Evolutionary conservation across 1,140 invertebrate species (phyloP).

Genomic region (Aphis craccivora): DNA sequence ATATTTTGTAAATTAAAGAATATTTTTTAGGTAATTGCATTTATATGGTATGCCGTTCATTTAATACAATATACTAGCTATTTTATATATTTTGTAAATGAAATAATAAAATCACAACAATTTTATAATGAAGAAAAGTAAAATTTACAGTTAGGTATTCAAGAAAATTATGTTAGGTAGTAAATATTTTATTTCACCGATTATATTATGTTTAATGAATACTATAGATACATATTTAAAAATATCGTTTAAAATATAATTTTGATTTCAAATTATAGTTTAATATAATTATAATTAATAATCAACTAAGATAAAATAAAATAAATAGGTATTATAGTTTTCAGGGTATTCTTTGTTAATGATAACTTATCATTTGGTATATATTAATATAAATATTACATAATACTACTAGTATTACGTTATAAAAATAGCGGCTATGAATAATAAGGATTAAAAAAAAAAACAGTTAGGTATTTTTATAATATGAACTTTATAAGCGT

Average conservation of each 20-base stretch:
- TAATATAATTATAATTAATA: background rate
- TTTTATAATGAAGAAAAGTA: too few species aligned
- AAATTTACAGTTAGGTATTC: too few species aligned
- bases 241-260: background rate
- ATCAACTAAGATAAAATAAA: background rate
- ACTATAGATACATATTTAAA: background rate
- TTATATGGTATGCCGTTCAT: background rate
- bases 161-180: background rate
- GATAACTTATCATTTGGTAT: background rate
- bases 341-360: background rate
- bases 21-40: background rate
- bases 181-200: background rate
- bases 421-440: background rate
- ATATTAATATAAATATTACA: background rate
- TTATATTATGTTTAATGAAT: rapidly evolving
- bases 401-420: background rate
- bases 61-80: too few species aligned
- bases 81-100: too few species aligned
- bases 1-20: background rate
- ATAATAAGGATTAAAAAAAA: too few species aligned
- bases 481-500: background rate
- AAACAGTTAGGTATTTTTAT: too few species aligned
- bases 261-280: background rate
- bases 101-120: too few species aligned
- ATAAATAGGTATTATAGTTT: background rate